These are phyloP conservation scores for Acanthacorydalis orientalis DNA, from an alignment of 2,888 invertebrate species.

Conservation along the genomic window DNA sequence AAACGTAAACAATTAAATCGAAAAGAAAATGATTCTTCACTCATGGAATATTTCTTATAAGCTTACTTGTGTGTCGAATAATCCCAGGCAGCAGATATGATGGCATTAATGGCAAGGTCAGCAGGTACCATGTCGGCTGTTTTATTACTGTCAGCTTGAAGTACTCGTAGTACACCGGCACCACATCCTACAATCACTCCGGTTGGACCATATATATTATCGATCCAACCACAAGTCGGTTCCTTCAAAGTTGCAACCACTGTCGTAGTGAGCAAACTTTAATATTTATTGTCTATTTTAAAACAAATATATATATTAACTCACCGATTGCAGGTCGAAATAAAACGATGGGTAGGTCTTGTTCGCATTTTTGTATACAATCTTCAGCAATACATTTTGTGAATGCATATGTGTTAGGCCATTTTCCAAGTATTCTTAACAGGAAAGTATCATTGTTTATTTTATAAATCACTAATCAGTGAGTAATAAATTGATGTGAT, in stretches of 20 bases:
- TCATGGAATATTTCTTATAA: background rate
- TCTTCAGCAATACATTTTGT: background rate
- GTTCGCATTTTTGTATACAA: background rate
- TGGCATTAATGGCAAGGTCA: slow-evolving; percentile 42
- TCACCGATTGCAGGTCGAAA: background rate
- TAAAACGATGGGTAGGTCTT: background rate
- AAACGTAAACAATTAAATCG: background rate
- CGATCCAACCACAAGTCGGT: slow-evolving; percentile 38
- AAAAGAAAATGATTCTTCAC: background rate
- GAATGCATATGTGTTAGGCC: background rate
- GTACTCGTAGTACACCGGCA: slow-evolving; percentile 40
- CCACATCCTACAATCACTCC: slow-evolving; percentile 32
- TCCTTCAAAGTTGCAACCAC: background rate
- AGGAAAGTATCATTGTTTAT: no score
- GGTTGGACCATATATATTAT: slow-evolving; percentile 52
- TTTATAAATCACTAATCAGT: no score
- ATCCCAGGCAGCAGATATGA: slow-evolving; percentile 40
- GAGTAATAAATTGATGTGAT: no score
- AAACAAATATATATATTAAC: background rate
- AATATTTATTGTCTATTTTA: no score
- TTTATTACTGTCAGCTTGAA: slow-evolving; percentile 31
- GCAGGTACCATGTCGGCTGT: slow-evolving; percentile 52
- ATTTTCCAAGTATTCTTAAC: background rate
- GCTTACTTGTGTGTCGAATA: background rate
- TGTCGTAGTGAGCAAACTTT: background rate